Base-by-base conservation (phyloP, 2,888 invertebrate genomes). In the Galeruca laticollis region DNA sequence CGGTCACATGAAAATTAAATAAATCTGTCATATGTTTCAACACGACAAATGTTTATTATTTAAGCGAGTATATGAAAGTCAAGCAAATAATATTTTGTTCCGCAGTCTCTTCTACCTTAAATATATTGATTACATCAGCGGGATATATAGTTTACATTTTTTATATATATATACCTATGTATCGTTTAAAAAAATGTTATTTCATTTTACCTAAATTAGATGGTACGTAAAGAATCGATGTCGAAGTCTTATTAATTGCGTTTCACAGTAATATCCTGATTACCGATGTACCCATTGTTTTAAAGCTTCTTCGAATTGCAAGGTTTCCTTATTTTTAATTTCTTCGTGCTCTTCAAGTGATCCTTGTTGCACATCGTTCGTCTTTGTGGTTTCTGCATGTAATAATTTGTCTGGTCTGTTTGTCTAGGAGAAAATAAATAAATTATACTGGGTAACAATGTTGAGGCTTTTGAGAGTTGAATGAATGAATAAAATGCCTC, bases 241-340 rank as follows among this genome's bases (percentile, higher is more conserved):
- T 57, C 10, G 26, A 57, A 35, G 56, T 56, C 56, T 33, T 33
- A 13, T 31, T 56, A 33, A 15, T 15, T 15, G 26, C 56, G 33
- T n/a, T 31, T 31, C 56, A 57, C 35, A 35, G 9, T 5, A 15
- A 35, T 18, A 18, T 13, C 26, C 56, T 71, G n/a, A n/a, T 87
- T 89, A 90, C 87, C 90, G 89, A 82, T 91, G 91, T 73, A 90
- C 89, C 90, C 91, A 91, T 79, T 90, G 87, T 78, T 89, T 89
- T 77, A 90, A 87, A 18, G 90, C 89, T 80, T 91, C 91, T 77
- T 91, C 90, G 89, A 91, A 91, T 73, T 86, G 85, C 21, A 85
- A 75, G 20, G 84, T 83, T 76, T 86, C 85, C 70, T 83, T 83
- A 60, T 77, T 82, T 73, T 77, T 73, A 13, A 82, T 78, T 72